Percentiles rank a stretch among this genome's conserved stretches.
Evolutionary conservation across 1,140 invertebrate species (phyloP).

Genomic region (Drosophila ogumai): DNA sequence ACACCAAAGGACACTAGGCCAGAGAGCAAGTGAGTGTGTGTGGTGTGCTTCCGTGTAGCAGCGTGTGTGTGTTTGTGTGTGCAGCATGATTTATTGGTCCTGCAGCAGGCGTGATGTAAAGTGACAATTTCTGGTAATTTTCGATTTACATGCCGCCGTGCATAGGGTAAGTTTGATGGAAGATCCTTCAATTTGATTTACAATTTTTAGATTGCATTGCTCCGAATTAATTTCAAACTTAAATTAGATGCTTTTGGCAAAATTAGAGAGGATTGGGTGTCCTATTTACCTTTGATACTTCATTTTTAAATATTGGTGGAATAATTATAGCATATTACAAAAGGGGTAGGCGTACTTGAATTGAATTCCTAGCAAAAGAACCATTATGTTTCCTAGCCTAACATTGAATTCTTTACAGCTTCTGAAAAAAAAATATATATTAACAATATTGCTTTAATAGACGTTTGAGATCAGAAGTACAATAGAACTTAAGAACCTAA

Average conservation of each 20-base stretch:
- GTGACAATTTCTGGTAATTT: conserved; percentile 76
- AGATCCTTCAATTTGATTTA: conserved; percentile 27
- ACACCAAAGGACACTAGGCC: conserved; percentile 49
- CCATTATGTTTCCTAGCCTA: background rate
- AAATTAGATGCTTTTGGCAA: background rate
- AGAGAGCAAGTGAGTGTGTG: conserved; percentile 11
- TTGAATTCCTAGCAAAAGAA: background rate
- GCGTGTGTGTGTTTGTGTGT: conserved; percentile 16
- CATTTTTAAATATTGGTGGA: background rate
- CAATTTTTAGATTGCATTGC: conserved; percentile 24
- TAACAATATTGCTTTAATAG: too few relatives aligned
- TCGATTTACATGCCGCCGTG: conserved; percentile 77
- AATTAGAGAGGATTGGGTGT: background rate
- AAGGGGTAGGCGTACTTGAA: background rate
- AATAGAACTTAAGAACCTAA: too few relatives aligned
- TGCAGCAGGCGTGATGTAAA: conserved; percentile 66
- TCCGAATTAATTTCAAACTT: conserved; percentile 9
- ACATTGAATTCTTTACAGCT: background rate
- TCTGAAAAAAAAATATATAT: too few relatives aligned
- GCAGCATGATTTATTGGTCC: conserved; percentile 64
- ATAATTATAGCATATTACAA: background rate
- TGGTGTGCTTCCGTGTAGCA: conserved; percentile 5
- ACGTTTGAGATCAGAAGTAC: too few relatives aligned
- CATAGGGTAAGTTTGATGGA: conserved; percentile 59
- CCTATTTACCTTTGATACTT: background rate